Conservation (phyloP, 2,888 invertebrate species). For the Ectobius pallidus region DNA sequence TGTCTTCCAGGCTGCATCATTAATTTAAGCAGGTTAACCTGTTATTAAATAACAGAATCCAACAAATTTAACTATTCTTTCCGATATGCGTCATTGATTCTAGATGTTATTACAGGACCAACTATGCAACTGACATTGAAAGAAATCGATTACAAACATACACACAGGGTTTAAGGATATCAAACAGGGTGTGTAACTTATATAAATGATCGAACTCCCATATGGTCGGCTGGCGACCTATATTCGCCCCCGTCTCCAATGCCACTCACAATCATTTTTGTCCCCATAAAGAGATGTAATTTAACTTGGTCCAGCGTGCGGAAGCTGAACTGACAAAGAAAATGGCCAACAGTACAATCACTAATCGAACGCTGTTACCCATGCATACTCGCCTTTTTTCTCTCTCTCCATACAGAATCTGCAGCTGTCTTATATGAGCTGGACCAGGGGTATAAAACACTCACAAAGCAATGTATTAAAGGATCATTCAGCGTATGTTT, state of each 20-base stretch:
- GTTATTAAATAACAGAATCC: no score
- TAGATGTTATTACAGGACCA: no score
- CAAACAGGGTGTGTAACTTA: background rate
- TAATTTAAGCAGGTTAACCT: no score
- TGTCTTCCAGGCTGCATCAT: no score
- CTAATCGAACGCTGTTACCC: conserved; percentile 18
- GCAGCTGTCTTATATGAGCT: conserved; percentile 2
- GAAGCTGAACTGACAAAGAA: conserved; percentile 13
- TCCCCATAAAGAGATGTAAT: conserved; percentile 27
- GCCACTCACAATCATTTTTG: conserved; percentile 18
- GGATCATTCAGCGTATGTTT: no score
- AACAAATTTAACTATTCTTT: no score
- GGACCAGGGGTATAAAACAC: conserved; percentile 29
- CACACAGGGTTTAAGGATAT: background rate
- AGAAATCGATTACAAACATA: conserved; percentile 7
- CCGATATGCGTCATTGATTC: no score
- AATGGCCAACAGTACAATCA: conserved; percentile 21
- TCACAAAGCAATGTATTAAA: no score
- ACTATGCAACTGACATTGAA: no score
- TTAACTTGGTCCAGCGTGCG: conserved; percentile 23
- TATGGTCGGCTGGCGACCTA: conserved; percentile 8
- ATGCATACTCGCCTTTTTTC: conserved; percentile 21
- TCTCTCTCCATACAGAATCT: background rate
- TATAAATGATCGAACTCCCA: conserved; percentile 13
- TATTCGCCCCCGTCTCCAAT: background rate